A percentile compares a stretch with the other conserved stretches of the same genome.
Evolutionary conservation across 64 coral and sea anemone genomes (phyloP).

Genomic region (Pachyseris speciosa): DNA sequence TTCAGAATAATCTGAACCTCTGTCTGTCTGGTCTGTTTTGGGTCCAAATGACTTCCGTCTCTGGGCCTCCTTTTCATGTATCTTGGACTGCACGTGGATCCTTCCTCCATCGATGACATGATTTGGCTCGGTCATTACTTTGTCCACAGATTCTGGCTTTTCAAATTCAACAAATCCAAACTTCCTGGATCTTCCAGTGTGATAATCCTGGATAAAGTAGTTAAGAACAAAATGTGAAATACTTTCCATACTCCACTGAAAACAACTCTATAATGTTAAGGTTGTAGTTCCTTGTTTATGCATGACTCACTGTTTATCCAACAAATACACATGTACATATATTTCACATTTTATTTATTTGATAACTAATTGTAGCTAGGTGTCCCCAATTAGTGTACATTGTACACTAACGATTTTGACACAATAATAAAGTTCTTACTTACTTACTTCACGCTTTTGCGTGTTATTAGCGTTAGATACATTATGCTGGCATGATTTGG

Average conservation of each 20-base stretch:
- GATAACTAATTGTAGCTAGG: too few species aligned
- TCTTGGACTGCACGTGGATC: neutral
- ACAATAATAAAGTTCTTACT: too few species aligned
- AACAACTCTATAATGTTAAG: too few species aligned
- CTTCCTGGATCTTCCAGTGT: conserved; percentile 39
- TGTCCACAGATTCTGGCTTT: neutral
- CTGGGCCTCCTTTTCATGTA: neutral
- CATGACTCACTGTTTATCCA: too few species aligned
- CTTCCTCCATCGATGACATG: conserved; percentile 60
- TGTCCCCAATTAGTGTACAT: too few species aligned
- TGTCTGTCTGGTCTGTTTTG: neutral
- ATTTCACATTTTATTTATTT: too few species aligned
- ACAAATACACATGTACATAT: too few species aligned
- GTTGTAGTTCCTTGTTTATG: too few species aligned
- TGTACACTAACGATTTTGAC: too few species aligned
- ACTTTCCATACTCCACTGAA: too few species aligned
- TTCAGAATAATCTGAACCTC: neutral
- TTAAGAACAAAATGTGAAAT: neutral
- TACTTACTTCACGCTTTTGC: too few species aligned
- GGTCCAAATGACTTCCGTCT: neutral
- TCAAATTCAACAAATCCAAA: conserved; percentile 76
- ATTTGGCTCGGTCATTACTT: conserved; percentile 1
- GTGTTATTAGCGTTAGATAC: neutral
- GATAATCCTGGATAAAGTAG: neutral
- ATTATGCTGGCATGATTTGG: too few species aligned